phyloP scores from a whole-genome alignment of 2,797 vertebrate species.

The Enteromius thamalakanensis region DNA sequence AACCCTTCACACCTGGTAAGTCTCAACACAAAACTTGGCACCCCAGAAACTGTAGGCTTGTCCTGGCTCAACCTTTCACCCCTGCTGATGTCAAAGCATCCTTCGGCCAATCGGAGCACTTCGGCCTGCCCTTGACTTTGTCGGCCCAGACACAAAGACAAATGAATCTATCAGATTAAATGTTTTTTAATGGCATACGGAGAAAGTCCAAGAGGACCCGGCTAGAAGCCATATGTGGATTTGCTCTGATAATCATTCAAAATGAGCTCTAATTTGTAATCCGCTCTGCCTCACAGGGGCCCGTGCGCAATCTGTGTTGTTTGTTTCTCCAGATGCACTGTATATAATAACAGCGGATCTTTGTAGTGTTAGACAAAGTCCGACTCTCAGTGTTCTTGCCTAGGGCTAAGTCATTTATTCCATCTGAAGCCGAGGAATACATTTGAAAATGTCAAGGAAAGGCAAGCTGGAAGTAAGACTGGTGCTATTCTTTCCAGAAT shows the following conservation, averaged over 20 bases:
- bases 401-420: conserved; percentile 36
- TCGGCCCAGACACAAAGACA: conserved; percentile 88
- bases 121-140: conserved; percentile 84
- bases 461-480: conserved; percentile 22
- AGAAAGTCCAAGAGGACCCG: conserved; percentile 69
- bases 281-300: conserved; percentile 63
- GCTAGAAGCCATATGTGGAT: conserved; percentile 87
- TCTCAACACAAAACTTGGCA: conserved; percentile 79
- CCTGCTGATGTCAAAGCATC: conserved; percentile 78
- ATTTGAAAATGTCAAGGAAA: conserved; percentile 24
- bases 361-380: conserved; percentile 16
- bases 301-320: conserved; percentile 61
- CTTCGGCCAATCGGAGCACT: conserved; percentile 80
- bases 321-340: conserved; percentile 67
- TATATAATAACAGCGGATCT: conserved; percentile 36
- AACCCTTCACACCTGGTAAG: conserved; percentile 79
- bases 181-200: conserved; percentile 91
- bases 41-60: conserved; percentile 75
- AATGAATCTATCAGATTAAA: conserved; percentile 95
- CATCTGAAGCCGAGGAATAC: background rate
- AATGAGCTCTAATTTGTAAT: conserved; percentile 91
- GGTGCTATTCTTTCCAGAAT: conserved; percentile 16
- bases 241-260: conserved; percentile 86
- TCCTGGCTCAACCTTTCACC: conserved; percentile 80
- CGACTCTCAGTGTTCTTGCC: background rate